Base-by-base conservation (phyloP, 2,113 vertebrate species). In the Hiodon tergisus region DNA sequence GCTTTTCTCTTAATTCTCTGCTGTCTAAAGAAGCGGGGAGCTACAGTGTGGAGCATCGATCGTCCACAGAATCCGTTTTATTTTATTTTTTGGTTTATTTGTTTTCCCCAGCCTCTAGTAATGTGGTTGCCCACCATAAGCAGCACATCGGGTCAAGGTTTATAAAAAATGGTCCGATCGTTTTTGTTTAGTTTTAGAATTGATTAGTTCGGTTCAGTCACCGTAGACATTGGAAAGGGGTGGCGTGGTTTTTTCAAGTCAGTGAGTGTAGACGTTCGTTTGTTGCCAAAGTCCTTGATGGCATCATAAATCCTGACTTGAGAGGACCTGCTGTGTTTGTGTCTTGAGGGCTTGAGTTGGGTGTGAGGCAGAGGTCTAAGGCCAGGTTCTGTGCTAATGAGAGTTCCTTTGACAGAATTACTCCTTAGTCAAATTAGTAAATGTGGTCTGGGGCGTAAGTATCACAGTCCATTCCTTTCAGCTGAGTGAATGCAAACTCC, bases 91-190 rank as follows among this genome's bases (percentile, higher is more conserved):
- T 31, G 31, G 31, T 31, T 31, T 31, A 31, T 31, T 31, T 31
- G 31, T 31, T 31, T 31, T 31, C 31, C 31, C 0, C 54, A 67
- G 2, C 81, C 76, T 78, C 83, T 81, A 83, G 84, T 85, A 87
- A 88, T 88, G 85, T 83, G 89, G 87, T 88, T 86, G 81, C 82
- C 75, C 80, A 78, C 83, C 66, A 53, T 74, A 79, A 77, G 82
- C 76, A 5, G 69, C 2, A 70, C 16, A 46, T 8, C 77, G 2
- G 83, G 83, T 88, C 86, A 85, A 84, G 87, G 86, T 86, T 85
- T 81, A 47, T 83, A 72, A 84, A 86, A 85, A 73, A 83, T 79
- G 54, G 73, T 4, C 67, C 70, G 48, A 79, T 73, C 82, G 59
- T 47, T n/a, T 57, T 58, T 4, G 47, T 67, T 48, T 60, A 55